phyloP scores from a whole-genome alignment of 2,888 invertebrate genomes.

The Acrocyrtus sp. region DNA sequence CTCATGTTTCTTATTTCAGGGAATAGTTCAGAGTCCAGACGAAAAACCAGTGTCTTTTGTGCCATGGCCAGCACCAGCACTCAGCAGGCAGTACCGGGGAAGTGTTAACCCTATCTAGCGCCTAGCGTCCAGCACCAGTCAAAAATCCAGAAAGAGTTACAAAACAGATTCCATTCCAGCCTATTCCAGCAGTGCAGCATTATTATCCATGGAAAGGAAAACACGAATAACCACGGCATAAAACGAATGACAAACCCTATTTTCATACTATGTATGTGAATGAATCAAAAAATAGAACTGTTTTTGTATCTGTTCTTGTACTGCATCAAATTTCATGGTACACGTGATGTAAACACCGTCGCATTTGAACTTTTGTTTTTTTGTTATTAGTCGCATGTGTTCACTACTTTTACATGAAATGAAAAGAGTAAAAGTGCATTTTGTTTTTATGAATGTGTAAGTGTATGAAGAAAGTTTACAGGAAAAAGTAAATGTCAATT shows the following conservation, averaged over 20 bases:
- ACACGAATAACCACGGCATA: not conserved
- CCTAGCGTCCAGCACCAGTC: no score
- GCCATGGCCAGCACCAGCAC: not conserved
- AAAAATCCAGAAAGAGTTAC: no score
- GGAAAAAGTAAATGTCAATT: no score
- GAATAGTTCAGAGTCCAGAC: no score
- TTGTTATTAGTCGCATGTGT: conserved; percentile 16
- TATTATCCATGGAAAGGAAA: not conserved
- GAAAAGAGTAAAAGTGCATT: not conserved
- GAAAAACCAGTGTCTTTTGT: no score
- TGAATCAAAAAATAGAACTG: no score
- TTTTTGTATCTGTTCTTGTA: no score
- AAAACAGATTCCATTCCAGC: no score
- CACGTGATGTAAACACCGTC: conserved; percentile 39
- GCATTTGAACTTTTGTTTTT: conserved; percentile 21
- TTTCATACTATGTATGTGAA: no score
- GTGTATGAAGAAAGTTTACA: no score
- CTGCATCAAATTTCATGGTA: conserved; percentile 5
- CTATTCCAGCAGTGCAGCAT: not conserved
- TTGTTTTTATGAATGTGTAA: not conserved
- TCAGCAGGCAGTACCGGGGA: not conserved
- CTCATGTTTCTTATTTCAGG: not conserved
- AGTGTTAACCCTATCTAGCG: no score
- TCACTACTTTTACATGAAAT: no score
- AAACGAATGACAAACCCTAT: conserved; percentile 27